Evolutionary conservation across 92 coral and sea anemone genomes (phyloP).

Genomic region (Parazoanthus atlanticus): DNA sequence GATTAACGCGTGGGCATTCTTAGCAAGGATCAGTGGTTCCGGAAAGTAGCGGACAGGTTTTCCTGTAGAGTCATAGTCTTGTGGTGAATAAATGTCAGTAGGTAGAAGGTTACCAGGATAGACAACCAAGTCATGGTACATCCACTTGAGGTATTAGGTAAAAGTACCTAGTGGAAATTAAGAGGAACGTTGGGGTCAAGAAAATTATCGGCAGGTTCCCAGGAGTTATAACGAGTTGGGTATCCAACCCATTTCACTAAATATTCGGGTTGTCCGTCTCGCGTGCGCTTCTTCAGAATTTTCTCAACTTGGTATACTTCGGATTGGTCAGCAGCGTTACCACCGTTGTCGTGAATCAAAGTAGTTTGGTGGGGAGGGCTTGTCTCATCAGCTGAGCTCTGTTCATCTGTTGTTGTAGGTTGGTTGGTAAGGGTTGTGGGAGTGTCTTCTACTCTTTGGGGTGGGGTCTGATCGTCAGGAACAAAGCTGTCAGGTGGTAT

Average conservation of each 20-base stretch:
- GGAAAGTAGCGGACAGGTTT: slow-evolving; percentile 28
- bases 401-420: too few species aligned
- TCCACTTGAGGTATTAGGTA: background rate
- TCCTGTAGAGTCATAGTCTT: slow-evolving; percentile 41
- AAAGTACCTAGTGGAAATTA: background rate
- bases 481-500: slow-evolving; percentile 37
- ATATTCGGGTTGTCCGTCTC: slow-evolving; percentile 27
- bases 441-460: background rate
- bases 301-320: slow-evolving; percentile 36
- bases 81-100: background rate
- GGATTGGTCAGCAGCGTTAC: background rate
- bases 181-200: slow-evolving; percentile 1
- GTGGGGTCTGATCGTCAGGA: background rate
- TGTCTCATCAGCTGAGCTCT: background rate
- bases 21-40: slow-evolving; percentile 21
- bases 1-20: slow-evolving; percentile 32
- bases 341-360: background rate
- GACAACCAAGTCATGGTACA: background rate
- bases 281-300: slow-evolving; percentile 1
- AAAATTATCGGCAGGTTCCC: slow-evolving; percentile 33
- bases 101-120: background rate
- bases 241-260: slow-evolving; percentile 43
- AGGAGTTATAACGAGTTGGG: slow-evolving; percentile 34
- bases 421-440: too few species aligned
- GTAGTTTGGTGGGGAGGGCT: background rate